Conservation (phyloP, 2,888 invertebrate species). For the Himalopsyche kuldschensis region DNA sequence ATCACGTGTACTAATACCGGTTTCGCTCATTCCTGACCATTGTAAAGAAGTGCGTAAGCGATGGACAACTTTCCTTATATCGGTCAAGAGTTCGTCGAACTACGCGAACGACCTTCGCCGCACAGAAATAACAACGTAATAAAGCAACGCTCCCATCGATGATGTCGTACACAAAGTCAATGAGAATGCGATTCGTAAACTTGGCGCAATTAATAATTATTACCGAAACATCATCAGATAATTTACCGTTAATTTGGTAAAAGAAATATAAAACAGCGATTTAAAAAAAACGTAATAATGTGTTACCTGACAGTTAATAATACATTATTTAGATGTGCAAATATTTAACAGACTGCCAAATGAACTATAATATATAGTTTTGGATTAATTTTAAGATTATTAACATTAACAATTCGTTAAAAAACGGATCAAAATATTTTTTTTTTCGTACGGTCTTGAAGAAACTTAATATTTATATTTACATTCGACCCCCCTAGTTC, state of each 20-base stretch:
- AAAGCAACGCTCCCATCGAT: background rate
- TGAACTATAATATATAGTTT: too few species aligned
- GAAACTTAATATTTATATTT: too few species aligned
- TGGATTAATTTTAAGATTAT: too few species aligned
- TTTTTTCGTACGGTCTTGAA: too few species aligned
- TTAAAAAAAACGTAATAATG: background rate
- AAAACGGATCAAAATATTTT: too few species aligned
- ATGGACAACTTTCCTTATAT: background rate
- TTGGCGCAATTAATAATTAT: background rate
- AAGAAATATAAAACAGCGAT: background rate
- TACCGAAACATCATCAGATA: background rate
- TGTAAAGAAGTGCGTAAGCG: background rate
- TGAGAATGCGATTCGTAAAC: background rate
- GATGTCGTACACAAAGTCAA: background rate
- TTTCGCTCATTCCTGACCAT: background rate
- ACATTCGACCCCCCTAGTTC: too few species aligned
- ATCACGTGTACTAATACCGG: background rate
- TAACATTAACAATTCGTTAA: too few species aligned
- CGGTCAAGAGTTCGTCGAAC: conserved; percentile 19
- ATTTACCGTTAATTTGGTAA: background rate
- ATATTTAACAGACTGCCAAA: too few species aligned
- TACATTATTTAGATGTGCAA: too few species aligned
- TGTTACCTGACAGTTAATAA: too few species aligned
- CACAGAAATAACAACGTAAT: background rate
- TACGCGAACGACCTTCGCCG: conserved; percentile 10